Percentiles rank a stretch among this genome's conserved stretches.
Conservation (phyloP, 2,888 invertebrate genomes). For the Mechanitis messenoides region DNA sequence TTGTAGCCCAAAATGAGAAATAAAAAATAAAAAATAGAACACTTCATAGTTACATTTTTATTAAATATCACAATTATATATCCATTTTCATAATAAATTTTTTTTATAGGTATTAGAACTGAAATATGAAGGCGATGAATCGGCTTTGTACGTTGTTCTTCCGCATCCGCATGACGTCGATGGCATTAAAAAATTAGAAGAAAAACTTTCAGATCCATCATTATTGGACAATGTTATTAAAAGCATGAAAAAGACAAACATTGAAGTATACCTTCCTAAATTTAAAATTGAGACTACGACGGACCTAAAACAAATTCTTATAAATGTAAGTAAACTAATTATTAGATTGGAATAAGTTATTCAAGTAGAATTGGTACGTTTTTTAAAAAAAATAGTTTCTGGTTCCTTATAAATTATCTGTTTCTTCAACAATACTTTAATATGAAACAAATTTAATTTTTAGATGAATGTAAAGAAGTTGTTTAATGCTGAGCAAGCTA, state of each 20-base stretch:
- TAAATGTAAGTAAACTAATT: conserved; percentile 66
- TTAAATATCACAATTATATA: too few relatives aligned
- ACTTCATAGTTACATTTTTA: too few relatives aligned
- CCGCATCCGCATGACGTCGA: conserved; percentile 84
- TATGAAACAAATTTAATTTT: conserved; percentile 3
- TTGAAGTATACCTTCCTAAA: conserved; percentile 82
- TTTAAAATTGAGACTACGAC: conserved; percentile 87
- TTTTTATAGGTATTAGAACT: conserved; percentile 79
- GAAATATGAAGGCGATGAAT: conserved; percentile 80
- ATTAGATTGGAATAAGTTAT: too few relatives aligned
- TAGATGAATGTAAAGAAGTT: conserved; percentile 39
- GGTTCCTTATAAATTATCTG: too few relatives aligned
- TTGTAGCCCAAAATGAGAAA: too few relatives aligned
- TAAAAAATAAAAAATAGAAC: too few relatives aligned
- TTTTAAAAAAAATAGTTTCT: too few relatives aligned
- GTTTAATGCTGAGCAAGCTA: conserved; percentile 59
- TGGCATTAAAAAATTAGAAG: conserved; percentile 78
- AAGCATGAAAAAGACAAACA: conserved; percentile 63
- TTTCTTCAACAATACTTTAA: too few relatives aligned
- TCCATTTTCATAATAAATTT: neutral
- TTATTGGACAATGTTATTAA: conserved; percentile 57
- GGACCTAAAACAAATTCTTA: conserved; percentile 76
- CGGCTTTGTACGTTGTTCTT: conserved; percentile 84
- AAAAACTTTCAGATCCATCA: conserved; percentile 71
- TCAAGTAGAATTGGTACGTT: too few relatives aligned